Percentiles rank a stretch among this genome's conserved stretches.
These are phyloP conservation scores for Sakesphorus luctuosus DNA, from an alignment of 2,113 vertebrate species.

Conservation along the genomic window DNA sequence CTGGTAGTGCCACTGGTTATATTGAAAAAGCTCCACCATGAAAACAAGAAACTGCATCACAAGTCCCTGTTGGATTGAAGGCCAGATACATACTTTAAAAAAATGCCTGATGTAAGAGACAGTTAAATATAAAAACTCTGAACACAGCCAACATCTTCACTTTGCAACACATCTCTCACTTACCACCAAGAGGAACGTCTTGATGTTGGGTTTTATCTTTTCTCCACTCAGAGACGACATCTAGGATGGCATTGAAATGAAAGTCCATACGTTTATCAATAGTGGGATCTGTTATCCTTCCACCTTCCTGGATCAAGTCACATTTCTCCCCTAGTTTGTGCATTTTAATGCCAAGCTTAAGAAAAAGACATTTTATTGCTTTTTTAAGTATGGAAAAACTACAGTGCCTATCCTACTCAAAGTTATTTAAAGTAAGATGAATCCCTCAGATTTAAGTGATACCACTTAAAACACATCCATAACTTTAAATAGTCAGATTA, in stretches of 20 bases:
- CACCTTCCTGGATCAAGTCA: constrained; percentile 96
- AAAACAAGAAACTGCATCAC: neutral
- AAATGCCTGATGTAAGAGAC: neutral
- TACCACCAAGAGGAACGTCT: constrained; percentile 92
- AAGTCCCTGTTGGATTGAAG: neutral
- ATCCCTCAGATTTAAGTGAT: neutral
- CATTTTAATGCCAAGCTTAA: constrained; percentile 93
- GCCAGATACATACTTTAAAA: neutral
- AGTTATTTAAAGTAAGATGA: neutral
- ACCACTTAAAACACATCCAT: neutral
- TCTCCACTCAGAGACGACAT: constrained; percentile 98
- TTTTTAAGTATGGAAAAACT: constrained; percentile 46
- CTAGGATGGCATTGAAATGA: constrained; percentile 98
- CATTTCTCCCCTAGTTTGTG: constrained; percentile 93
- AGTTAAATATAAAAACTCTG: neutral
- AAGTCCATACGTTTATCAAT: constrained; percentile 99
- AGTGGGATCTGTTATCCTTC: constrained; percentile 88
- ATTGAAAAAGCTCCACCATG: neutral
- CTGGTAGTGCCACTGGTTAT: neutral
- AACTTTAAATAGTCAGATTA: neutral
- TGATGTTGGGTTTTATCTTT: constrained; percentile 96
- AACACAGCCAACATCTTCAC: neutral
- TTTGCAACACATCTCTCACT: constrained; percentile 27
- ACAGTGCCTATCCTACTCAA: neutral
- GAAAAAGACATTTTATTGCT: constrained; percentile 69